Evolutionary conservation across 2,113 vertebrate species (phyloP).

Genomic region (Meriones unguiculatus): DNA sequence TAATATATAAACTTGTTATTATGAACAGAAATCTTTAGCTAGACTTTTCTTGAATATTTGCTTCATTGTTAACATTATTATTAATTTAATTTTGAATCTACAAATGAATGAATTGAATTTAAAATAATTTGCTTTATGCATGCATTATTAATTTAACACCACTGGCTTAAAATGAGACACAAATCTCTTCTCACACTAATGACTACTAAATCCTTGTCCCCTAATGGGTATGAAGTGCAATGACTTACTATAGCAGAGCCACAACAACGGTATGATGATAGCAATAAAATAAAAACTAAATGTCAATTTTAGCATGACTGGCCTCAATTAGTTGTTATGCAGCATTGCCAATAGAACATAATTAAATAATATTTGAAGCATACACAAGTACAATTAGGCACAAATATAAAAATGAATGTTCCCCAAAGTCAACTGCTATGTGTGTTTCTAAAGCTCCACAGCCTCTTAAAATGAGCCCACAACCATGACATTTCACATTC

Average conservation of each 20-base stretch:
- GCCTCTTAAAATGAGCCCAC: conserved; percentile 17
- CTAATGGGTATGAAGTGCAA: not conserved
- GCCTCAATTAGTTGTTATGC: conserved; percentile 49
- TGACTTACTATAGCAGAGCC: not conserved
- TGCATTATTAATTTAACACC: conserved; percentile 31
- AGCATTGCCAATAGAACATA: conserved; percentile 8
- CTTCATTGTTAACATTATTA: not conserved
- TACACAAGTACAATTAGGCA: conserved; percentile 64
- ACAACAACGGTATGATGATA: conserved; percentile 17
- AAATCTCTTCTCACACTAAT: not conserved
- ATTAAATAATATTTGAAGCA: conserved; percentile 64
- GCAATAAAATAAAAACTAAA: conserved; percentile 62
- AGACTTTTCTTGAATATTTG: not conserved
- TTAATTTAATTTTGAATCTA: conserved; percentile 32
- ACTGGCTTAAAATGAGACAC: not conserved
- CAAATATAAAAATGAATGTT: conserved; percentile 45
- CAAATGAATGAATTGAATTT: not conserved
- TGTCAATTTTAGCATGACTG: conserved; percentile 23
- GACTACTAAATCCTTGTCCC: not conserved
- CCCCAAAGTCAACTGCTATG: not conserved
- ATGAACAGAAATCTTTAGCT: not conserved
- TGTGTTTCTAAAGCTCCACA: conserved; percentile 60
- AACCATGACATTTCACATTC: conserved; percentile 49
- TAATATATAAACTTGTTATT: not conserved
- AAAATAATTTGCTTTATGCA: not conserved